Evolutionary conservation across 2,113 vertebrate genomes (phyloP).

Genomic region (Cololabis saira): DNA sequence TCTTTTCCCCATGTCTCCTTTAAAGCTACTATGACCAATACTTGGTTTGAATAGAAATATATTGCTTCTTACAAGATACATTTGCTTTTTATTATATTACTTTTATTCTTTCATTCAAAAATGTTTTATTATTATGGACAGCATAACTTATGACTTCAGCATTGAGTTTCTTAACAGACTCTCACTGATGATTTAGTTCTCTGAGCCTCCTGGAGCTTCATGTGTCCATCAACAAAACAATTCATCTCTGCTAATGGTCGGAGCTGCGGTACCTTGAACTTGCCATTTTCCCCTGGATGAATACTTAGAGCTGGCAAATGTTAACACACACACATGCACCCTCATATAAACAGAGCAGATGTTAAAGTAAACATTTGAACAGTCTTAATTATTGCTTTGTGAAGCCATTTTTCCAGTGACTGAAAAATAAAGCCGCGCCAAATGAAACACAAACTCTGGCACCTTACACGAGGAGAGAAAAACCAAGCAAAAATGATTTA

Average conservation of each 20-base stretch:
- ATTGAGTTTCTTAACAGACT: too few species aligned
- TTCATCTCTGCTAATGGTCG: conserved; percentile 59
- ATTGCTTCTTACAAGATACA: too few species aligned
- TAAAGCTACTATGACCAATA: too few species aligned
- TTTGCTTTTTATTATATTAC: too few species aligned
- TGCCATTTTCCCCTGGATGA: conserved; percentile 52
- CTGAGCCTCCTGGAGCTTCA: conserved; percentile 19
- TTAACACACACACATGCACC: not conserved
- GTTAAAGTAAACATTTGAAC: conserved; percentile 58
- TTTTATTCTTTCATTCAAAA: too few species aligned
- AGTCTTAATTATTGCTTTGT: conserved; percentile 52
- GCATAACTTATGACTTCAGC: too few species aligned
- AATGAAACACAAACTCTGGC: conserved; percentile 53
- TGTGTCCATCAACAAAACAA: conserved; percentile 58
- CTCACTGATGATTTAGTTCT: too few species aligned
- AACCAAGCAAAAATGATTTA: conserved; percentile 49
- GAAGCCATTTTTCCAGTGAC: conserved; percentile 54
- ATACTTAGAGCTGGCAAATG: conserved; percentile 31
- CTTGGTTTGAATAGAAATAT: too few species aligned
- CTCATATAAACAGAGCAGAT: conserved; percentile 31
- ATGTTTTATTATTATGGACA: too few species aligned
- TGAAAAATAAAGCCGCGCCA: conserved; percentile 26
- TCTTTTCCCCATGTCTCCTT: too few species aligned
- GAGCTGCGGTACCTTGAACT: conserved; percentile 49
- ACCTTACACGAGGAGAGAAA: conserved; percentile 24